These are phyloP conservation scores for Chionoecetes opilio DNA, from an alignment of 1,140 invertebrate species.

Conservation along the genomic window DNA sequence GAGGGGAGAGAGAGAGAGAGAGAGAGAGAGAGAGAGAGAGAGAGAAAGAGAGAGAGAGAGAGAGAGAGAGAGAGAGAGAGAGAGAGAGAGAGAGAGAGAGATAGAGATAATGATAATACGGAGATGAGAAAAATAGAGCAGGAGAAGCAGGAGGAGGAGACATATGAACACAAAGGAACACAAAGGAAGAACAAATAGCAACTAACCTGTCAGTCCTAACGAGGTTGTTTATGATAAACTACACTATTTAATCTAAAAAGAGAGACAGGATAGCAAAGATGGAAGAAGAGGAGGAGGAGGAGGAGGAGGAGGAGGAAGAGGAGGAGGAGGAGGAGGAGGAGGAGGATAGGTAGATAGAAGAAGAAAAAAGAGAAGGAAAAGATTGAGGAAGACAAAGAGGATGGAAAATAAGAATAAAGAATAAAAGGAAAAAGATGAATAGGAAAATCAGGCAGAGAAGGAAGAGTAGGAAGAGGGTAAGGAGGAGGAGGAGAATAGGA, in stretches of 20 bases:
- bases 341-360: neutral
- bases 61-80: neutral
- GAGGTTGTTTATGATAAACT: too few species aligned
- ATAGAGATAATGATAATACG: neutral
- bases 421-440: neutral
- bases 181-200: too few species aligned
- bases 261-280: too few species aligned
- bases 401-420: neutral
- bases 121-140: neutral
- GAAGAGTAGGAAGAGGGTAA: neutral
- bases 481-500: neutral
- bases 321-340: neutral
- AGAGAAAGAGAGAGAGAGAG: neutral
- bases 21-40: too few species aligned
- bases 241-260: too few species aligned
- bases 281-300: neutral
- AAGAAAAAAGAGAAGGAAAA: neutral
- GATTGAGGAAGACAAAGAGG: neutral
- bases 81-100: neutral
- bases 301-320: neutral
- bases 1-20: neutral
- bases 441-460: neutral
- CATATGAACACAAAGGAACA: neutral
- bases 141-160: too few species aligned
- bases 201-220: too few species aligned